Percentiles rank a stretch among this genome's conserved stretches.
Conservation (phyloP, 2,888 invertebrate genomes). For the Spisula subtruncata region DNA sequence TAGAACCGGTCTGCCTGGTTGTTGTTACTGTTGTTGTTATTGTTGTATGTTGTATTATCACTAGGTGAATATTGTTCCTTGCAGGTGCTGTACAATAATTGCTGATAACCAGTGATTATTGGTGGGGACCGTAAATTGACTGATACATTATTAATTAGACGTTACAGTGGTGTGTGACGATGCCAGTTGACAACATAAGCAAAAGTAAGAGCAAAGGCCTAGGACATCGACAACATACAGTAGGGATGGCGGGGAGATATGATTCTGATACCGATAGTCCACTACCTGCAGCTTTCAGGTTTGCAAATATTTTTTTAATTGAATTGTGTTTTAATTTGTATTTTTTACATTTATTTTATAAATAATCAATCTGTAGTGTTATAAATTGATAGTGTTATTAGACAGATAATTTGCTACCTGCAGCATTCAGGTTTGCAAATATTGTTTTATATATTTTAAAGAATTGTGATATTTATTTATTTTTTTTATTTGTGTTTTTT, state of each 20-base stretch:
- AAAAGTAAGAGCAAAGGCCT: slow-evolving; percentile 63
- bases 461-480: too few relatives aligned
- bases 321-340: neutral
- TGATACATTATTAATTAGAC: slow-evolving; percentile 42
- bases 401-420: too few relatives aligned
- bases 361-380: too few relatives aligned
- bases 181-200: slow-evolving; percentile 63
- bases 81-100: slow-evolving; percentile 39
- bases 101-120: neutral
- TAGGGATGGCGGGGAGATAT: slow-evolving; percentile 72
- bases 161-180: slow-evolving; percentile 27
- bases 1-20: neutral
- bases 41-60: neutral
- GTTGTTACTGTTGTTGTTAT: too few relatives aligned
- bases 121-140: slow-evolving; percentile 31
- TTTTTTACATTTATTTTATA: neutral
- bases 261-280: slow-evolving; percentile 77
- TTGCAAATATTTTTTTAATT: slow-evolving; percentile 33
- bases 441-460: too few relatives aligned
- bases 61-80: slow-evolving; percentile 8
- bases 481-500: too few relatives aligned
- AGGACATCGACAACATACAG: slow-evolving; percentile 69
- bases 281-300: slow-evolving; percentile 76
- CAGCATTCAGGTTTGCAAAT: too few relatives aligned
- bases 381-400: too few relatives aligned